A percentile compares a stretch with the other conserved stretches of the same genome.
These are phyloP conservation scores for Platichthys flesus DNA, from an alignment of 2,113 vertebrate genomes.

Conservation along the genomic window DNA sequence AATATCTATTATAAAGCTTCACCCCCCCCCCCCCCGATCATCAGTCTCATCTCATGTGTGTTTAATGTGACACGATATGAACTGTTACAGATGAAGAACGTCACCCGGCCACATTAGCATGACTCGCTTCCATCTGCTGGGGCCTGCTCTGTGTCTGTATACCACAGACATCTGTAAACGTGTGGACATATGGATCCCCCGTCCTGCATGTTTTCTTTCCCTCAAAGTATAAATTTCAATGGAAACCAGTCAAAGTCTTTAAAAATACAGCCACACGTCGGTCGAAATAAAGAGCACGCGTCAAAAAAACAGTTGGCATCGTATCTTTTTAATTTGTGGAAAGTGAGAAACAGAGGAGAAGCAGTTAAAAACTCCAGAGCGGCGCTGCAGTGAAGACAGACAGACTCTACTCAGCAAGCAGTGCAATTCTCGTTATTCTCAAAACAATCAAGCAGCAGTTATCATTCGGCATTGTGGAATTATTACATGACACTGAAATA, in stretches of 20 bases:
- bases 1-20: neutral
- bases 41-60: neutral
- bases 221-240: neutral
- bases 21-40: neutral
- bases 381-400: constrained; percentile 58
- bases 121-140: constrained; percentile 45
- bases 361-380: neutral
- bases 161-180: constrained; percentile 28
- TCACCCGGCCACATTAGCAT: neutral
- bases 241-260: neutral
- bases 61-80: neutral
- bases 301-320: neutral
- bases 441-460: constrained; percentile 82
- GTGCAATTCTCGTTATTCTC: constrained; percentile 77
- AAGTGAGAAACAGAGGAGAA: constrained; percentile 23
- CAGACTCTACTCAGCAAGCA: constrained; percentile 76
- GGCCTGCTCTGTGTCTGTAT: neutral
- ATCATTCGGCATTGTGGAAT: constrained; percentile 78
- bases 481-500: constrained; percentile 75
- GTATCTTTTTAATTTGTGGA: constrained; percentile 27
- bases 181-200: neutral
- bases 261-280: neutral
- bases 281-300: neutral
- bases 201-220: too few relatives aligned
- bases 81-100: constrained; percentile 12